Conservation (phyloP, 1,140 invertebrate species). For the Pachyrhynchus sulphureomaculatus region DNA sequence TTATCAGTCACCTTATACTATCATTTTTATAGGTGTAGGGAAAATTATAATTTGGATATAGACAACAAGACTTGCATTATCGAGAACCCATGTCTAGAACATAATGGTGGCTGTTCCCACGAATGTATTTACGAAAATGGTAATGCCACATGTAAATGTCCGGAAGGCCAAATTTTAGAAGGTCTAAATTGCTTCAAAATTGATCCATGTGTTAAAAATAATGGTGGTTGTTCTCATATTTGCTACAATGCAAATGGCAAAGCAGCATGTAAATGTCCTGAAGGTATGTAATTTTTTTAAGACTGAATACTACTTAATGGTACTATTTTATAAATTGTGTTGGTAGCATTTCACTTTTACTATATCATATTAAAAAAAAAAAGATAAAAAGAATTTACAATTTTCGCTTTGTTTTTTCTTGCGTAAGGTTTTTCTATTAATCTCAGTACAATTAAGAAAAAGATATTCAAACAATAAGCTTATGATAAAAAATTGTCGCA, state of each 20-base stretch:
- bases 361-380: too few relatives aligned
- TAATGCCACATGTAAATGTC: constrained; percentile 58
- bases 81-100: constrained; percentile 52
- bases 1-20: too few relatives aligned
- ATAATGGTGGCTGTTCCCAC: constrained; percentile 68
- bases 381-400: too few relatives aligned
- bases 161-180: constrained; percentile 54
- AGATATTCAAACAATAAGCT: too few relatives aligned
- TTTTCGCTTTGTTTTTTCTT: too few relatives aligned
- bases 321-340: too few relatives aligned
- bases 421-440: too few relatives aligned
- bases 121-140: constrained; percentile 64
- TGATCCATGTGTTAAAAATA: constrained; percentile 55
- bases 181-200: constrained; percentile 58
- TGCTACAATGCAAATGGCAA: constrained; percentile 56
- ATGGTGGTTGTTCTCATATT: constrained; percentile 59
- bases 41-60: constrained; percentile 50
- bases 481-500: too few relatives aligned
- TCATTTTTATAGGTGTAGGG: constrained; percentile 14
- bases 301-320: background rate
- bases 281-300: constrained; percentile 46
- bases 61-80: constrained; percentile 45
- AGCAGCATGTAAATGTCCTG: constrained; percentile 70
- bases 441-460: too few relatives aligned
- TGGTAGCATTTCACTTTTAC: too few relatives aligned